phyloP scores from a whole-genome alignment of 2,797 vertebrate species.

The Poecilia velifera region DNA sequence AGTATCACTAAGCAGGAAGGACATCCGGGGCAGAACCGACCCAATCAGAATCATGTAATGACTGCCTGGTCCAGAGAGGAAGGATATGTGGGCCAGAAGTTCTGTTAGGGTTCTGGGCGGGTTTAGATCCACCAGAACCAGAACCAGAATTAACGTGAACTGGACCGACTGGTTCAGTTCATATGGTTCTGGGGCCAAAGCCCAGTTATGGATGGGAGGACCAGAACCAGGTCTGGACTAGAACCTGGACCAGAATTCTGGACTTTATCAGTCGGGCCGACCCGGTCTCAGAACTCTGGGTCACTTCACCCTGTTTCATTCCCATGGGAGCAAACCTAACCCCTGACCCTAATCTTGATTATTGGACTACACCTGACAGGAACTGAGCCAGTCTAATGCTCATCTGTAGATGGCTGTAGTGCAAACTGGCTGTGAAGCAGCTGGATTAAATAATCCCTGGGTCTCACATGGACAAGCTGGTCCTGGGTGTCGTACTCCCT shows the following conservation, averaged over 20 bases:
- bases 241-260: background rate
- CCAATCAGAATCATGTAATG: constrained; percentile 56
- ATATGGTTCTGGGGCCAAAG: background rate
- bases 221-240: background rate
- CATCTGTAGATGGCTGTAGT: background rate
- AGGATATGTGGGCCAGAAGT: background rate
- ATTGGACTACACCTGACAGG: background rate
- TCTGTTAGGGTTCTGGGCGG: background rate
- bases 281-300: background rate
- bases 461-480: constrained; percentile 95
- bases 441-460: background rate
- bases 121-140: background rate
- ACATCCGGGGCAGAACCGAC: constrained; percentile 60
- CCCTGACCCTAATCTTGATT: background rate
- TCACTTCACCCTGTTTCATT: too few relatives aligned
- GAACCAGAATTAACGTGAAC: background rate
- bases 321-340: too few relatives aligned
- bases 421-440: background rate
- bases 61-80: constrained; percentile 9
- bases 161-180: background rate
- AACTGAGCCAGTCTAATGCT: background rate
- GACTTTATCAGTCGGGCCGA: background rate
- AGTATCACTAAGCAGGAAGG: constrained; percentile 69
- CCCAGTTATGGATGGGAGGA: background rate
- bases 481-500: constrained; percentile 98